Base-by-base conservation (phyloP, 2,888 invertebrate species). In the Conus canariensis region DNA sequence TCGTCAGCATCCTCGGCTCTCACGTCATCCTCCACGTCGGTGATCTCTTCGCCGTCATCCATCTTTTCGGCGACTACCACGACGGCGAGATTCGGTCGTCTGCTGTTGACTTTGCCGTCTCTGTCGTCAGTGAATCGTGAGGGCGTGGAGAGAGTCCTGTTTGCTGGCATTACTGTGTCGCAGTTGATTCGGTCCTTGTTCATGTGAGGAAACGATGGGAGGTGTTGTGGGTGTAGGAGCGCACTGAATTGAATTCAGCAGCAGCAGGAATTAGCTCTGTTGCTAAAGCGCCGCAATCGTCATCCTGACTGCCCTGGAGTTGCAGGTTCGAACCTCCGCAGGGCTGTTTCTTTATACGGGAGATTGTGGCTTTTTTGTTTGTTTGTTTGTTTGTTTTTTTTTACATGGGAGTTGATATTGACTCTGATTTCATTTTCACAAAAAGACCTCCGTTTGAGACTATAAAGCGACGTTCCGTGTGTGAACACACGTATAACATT, bases 51-150 rank as follows among this genome's bases (percentile, higher is more conserved):
- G 19, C 6, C 83, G 8, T 5, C 88, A 8, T 25, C 85, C 16
- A 85, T 14, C n/a, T 14, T 64, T 64, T 64, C 70, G 67, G 70
- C 67, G 25, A 14, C 59, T n/a, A 85, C 58, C 7, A 67, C 92
- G 4, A n/a, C 77, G 82, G 92, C 93, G 1, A 88, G 93, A 58
- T 93, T 93, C 88, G 93, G 93, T 60, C 93, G 93, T 70, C 92
- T 93, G 92, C 90, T 93, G 25, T 90, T 93, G 1, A 91, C 91
- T 3, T 85, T 93, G 70, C 93, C 93, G 7, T 80, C 88, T 45
- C 77, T 93, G 74, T 90, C 90, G 74, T 92, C 90, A 25, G 91
- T 93, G 14, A 85, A 80, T 7, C 88, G 91, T 8, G 90, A 89
- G 14, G 87, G 88, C 16, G 83, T 93, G 16, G 91, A 93, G 82